These are phyloP conservation scores for Drosophila auraria DNA, from an alignment of 1,140 invertebrate species.

Conservation along the genomic window DNA sequence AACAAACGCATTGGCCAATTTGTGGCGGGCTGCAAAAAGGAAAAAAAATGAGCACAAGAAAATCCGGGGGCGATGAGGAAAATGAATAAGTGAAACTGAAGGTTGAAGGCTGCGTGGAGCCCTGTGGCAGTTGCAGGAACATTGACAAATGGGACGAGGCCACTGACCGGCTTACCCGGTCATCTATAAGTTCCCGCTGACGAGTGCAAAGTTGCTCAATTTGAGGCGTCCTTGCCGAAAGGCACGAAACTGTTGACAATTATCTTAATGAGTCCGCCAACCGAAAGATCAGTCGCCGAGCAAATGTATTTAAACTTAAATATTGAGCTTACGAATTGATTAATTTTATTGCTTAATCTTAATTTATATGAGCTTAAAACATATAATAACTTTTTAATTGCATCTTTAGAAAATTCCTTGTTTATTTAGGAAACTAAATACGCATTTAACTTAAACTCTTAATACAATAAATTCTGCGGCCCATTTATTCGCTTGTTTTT, in stretches of 20 bases:
- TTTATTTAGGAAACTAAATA: too few relatives aligned
- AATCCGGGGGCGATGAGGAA: constrained; percentile 23
- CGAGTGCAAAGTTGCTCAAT: constrained; percentile 45
- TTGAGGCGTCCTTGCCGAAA: constrained; percentile 37
- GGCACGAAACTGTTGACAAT: constrained; percentile 34
- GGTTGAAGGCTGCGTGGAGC: constrained; percentile 34
- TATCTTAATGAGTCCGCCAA: constrained; percentile 47
- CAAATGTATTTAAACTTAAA: not conserved
- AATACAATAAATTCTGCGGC: too few relatives aligned
- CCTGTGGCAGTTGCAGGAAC: constrained; percentile 30
- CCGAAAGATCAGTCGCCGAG: not conserved
- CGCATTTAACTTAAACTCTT: too few relatives aligned
- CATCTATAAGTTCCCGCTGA: constrained; percentile 49
- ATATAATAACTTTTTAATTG: too few relatives aligned
- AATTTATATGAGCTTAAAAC: too few relatives aligned
- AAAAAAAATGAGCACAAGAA: constrained; percentile 17
- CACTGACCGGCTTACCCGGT: constrained; percentile 55
- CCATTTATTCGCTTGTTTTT: too few relatives aligned
- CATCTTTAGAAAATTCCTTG: too few relatives aligned
- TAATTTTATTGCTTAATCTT: not conserved
- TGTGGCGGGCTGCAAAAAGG: constrained; percentile 32
- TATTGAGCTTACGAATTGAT: not conserved
- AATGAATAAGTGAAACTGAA: constrained; percentile 53
- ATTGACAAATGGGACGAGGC: constrained; percentile 60
- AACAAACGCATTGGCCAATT: constrained; percentile 62